These are phyloP conservation scores for Lepus timidus DNA, from an alignment of 2,113 vertebrate genomes.

Conservation along the genomic window DNA sequence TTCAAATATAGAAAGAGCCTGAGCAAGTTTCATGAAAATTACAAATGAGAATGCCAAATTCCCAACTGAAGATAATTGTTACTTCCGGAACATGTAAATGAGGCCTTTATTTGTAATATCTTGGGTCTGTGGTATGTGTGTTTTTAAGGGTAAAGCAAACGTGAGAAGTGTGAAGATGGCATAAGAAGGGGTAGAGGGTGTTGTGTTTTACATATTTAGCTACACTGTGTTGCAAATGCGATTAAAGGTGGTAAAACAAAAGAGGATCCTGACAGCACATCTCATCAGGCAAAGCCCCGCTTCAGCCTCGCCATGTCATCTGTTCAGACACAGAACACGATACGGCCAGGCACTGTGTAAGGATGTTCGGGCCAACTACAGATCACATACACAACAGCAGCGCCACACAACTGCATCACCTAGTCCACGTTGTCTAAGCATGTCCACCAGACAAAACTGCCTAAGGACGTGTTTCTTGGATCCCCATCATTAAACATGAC, in stretches of 20 bases:
- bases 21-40: neutral
- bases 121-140: neutral
- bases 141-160: neutral
- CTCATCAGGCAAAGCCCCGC: constrained; percentile 11
- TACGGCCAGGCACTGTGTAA: too few species aligned
- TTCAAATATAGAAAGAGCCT: constrained; percentile 7
- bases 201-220: neutral
- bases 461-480: neutral
- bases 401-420: too few species aligned
- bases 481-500: neutral
- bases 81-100: constrained; percentile 18
- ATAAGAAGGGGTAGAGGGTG: neutral
- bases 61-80: neutral
- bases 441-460: too few species aligned
- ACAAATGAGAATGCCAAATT: neutral
- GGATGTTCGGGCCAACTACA: too few species aligned
- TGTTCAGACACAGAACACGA: neutral
- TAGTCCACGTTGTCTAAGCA: too few species aligned
- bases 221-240: neutral
- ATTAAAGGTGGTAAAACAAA: constrained; percentile 39
- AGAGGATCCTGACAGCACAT: neutral
- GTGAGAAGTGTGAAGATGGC: constrained; percentile 22
- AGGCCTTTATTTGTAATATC: neutral
- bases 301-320: neutral
- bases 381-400: too few species aligned